Percentiles rank a stretch among this genome's conserved stretches.
Conservation (phyloP, 2,113 vertebrate genomes). For the Oriolus oriolus region DNA sequence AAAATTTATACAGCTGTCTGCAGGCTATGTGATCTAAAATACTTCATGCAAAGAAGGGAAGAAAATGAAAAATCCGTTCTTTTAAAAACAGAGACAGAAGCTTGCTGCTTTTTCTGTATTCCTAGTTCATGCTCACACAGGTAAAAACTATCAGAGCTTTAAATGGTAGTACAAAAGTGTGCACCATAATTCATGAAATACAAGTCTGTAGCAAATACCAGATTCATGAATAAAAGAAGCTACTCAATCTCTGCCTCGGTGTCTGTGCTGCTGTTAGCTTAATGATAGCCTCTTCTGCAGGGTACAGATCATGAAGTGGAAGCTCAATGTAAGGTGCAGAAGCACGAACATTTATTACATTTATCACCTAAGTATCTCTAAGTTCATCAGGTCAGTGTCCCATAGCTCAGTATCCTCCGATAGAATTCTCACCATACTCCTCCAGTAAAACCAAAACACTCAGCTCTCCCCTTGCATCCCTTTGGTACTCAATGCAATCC, state of each 20-base stretch:
- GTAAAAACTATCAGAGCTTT: background rate
- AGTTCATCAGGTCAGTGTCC: background rate
- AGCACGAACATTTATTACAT: background rate
- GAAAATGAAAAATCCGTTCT: background rate
- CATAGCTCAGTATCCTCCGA: background rate
- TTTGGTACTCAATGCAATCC: background rate
- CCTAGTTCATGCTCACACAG: background rate
- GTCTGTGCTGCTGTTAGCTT: background rate
- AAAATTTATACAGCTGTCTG: conserved; percentile 24
- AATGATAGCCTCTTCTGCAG: background rate
- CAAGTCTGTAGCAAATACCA: background rate
- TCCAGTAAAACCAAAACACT: background rate
- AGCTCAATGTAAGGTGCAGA: background rate
- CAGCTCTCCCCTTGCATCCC: background rate
- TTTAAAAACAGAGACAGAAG: background rate
- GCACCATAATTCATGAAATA: background rate
- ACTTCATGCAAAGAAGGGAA: conserved; percentile 13
- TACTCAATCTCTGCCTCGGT: background rate
- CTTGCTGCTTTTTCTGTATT: background rate
- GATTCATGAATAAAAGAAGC: background rate
- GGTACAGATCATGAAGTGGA: background rate
- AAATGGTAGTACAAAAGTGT: background rate
- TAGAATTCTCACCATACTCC: background rate
- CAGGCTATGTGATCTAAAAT: conserved; percentile 25
- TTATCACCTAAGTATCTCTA: background rate